These are phyloP conservation scores for Tetramorium bicarinatum DNA, from an alignment of 2,888 invertebrate species.

Conservation along the genomic window DNA sequence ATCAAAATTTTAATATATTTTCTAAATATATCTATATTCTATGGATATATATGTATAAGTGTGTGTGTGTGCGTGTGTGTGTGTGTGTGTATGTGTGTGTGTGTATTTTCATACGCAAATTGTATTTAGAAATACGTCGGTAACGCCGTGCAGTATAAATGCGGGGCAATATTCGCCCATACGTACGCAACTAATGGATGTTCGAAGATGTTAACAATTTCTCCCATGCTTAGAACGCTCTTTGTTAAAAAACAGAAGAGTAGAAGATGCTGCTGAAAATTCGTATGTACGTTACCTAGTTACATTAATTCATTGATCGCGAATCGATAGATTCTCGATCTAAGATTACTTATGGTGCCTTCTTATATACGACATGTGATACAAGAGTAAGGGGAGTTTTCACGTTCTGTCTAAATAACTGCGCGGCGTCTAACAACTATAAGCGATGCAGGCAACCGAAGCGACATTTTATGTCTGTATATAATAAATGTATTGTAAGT, in stretches of 20 bases:
- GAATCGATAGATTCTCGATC: slow-evolving; percentile 60
- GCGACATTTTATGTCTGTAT: slow-evolving; percentile 74
- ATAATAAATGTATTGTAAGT: slow-evolving; percentile 67
- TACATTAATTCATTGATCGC: slow-evolving; percentile 9
- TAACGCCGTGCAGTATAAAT: slow-evolving; percentile 6
- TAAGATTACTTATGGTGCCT: slow-evolving; percentile 78
- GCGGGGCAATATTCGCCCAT: slow-evolving; percentile 47
- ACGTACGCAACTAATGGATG: not conserved
- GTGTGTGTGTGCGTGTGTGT: no score
- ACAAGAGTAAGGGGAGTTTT: slow-evolving; percentile 75
- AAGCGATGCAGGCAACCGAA: slow-evolving; percentile 67
- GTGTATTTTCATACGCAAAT: slow-evolving; percentile 24
- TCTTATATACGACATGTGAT: slow-evolving; percentile 82
- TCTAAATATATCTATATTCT: slow-evolving; percentile 36
- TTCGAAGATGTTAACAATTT: slow-evolving; percentile 19
- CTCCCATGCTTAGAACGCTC: not conserved
- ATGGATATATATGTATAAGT: not conserved
- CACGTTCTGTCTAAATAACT: slow-evolving; percentile 62
- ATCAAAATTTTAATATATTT: slow-evolving; percentile 79
- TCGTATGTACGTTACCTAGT: slow-evolving; percentile 22
- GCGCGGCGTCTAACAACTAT: slow-evolving; percentile 56
- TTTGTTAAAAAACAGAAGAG: not conserved
- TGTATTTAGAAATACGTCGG: slow-evolving; percentile 10
- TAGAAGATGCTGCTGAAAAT: not conserved
- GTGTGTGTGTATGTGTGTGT: no score